Evolutionary conservation across 2,113 vertebrate genomes (phyloP), one percentile per base, ranked within the genome.

Genomic region (Orthochromis indermauri): DNA sequence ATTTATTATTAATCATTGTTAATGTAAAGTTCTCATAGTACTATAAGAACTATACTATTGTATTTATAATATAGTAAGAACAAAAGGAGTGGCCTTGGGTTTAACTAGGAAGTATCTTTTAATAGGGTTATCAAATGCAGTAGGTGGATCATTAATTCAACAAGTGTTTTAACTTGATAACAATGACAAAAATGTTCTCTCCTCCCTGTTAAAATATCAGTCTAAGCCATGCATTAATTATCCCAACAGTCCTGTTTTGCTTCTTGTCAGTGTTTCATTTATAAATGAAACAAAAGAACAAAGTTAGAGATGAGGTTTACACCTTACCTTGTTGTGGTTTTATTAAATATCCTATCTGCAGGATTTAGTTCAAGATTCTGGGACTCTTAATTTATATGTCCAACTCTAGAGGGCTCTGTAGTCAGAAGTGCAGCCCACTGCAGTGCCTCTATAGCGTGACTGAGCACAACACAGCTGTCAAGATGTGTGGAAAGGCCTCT

Each of bases 401-500:
- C 8, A 54, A 82, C 87, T 89, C 49, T 86, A 89, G 89, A 90
- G 86, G 91, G 92, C 91, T 42, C 83, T 89, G 88, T 79, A 82
- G 81, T 71, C 54, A 76, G 90, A 89, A 90, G 59, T 51, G 85
- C 45, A 61, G 88, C 83, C 71, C 88, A 86, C 81, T 83, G 90
- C 86, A 66, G 86, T 51, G 91, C 61, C 87, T 42, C 90, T 37
- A 89, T 96, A 85, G 89, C 8, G 10, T 94, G 93, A 94, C 90
- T 92, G 88, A 66, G 84, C 84, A 90, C 89, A 96, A 90, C 91
- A 42, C 95, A 96, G 95, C 95, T 95, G 90, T 96, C 94, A 91
- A 84, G 94, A 96, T 90, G 95, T 95, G 94, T 91, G 92, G 92
- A 94, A 93, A 96, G 90, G 87, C 88, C 93, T 93, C 92, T 90